phyloP scores from a whole-genome alignment of 2,888 invertebrate genomes.

The Hesperia comma region DNA sequence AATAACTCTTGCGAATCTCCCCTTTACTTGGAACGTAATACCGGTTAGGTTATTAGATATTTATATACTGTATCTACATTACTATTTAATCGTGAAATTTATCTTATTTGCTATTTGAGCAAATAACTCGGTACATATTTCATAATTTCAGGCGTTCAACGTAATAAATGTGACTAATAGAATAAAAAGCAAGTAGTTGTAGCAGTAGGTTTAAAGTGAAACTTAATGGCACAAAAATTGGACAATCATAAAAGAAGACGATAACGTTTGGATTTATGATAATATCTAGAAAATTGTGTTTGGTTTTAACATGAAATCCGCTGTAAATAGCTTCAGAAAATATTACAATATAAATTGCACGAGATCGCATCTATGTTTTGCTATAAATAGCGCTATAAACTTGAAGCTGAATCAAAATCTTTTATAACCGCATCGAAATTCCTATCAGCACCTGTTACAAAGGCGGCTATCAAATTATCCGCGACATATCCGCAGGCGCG shows the following conservation, averaged over 20 bases:
- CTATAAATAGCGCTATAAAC: slow-evolving; percentile 58
- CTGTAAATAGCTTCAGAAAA: slow-evolving; percentile 14
- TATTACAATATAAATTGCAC: slow-evolving; percentile 17
- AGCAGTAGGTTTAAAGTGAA: too few relatives aligned
- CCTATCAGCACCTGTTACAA: slow-evolving; percentile 84
- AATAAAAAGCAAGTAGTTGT: too few relatives aligned
- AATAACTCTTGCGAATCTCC: slow-evolving; percentile 57
- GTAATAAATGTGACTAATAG: too few relatives aligned
- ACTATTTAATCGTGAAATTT: background rate
- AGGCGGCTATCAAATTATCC: slow-evolving; percentile 82
- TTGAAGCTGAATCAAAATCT: slow-evolving; percentile 44
- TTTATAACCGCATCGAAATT: slow-evolving; percentile 79
- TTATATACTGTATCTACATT: slow-evolving; percentile 1
- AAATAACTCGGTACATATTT: background rate
- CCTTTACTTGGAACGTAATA: slow-evolving; percentile 33
- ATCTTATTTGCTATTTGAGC: background rate
- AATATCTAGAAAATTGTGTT: background rate
- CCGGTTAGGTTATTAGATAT: slow-evolving; percentile 24
- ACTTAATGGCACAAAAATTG: too few relatives aligned
- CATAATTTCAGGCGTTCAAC: background rate
- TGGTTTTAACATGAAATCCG: background rate
- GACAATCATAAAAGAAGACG: background rate
- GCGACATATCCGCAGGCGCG: slow-evolving; percentile 79
- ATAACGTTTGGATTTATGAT: background rate
- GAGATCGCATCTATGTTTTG: slow-evolving; percentile 24